Evolutionary conservation across 2,113 vertebrate genomes (phyloP).

Genomic region (Tychaedon coryphoeus): DNA sequence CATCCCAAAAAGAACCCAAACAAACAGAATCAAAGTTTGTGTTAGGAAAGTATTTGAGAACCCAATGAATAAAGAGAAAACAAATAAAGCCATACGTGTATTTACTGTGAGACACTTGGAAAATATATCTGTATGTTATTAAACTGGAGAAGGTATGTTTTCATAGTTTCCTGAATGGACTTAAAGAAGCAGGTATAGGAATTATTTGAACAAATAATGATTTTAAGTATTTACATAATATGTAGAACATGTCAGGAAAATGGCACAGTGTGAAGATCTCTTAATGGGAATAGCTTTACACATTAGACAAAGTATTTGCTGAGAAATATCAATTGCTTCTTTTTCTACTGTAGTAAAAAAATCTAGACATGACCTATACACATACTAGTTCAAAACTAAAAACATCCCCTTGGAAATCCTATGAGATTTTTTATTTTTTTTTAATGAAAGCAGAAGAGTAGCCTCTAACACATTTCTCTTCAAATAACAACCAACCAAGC

Average conservation of each 20-base stretch:
- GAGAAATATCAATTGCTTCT: neutral
- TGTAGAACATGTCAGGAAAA: neutral
- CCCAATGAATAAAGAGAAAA: no score
- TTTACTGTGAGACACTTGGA: neutral
- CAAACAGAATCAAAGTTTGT: no score
- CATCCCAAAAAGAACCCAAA: no score
- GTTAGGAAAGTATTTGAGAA: no score
- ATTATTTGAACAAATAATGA: neutral
- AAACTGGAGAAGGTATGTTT: fast-evolving
- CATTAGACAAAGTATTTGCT: fast-evolving
- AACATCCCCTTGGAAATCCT: neutral
- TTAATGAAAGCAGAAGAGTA: neutral
- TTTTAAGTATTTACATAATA: neutral
- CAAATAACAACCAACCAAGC: neutral
- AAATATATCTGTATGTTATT: neutral
- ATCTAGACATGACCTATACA: neutral
- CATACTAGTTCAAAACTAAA: neutral
- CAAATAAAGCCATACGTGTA: fast-evolving
- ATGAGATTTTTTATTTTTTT: neutral
- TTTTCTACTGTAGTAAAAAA: neutral
- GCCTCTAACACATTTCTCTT: neutral
- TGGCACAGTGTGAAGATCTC: neutral
- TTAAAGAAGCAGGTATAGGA: neutral
- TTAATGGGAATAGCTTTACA: neutral
- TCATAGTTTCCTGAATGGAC: neutral